Evolutionary conservation across 2,113 vertebrate species (phyloP).

Genomic region (Ctenodactylus gundi): DNA sequence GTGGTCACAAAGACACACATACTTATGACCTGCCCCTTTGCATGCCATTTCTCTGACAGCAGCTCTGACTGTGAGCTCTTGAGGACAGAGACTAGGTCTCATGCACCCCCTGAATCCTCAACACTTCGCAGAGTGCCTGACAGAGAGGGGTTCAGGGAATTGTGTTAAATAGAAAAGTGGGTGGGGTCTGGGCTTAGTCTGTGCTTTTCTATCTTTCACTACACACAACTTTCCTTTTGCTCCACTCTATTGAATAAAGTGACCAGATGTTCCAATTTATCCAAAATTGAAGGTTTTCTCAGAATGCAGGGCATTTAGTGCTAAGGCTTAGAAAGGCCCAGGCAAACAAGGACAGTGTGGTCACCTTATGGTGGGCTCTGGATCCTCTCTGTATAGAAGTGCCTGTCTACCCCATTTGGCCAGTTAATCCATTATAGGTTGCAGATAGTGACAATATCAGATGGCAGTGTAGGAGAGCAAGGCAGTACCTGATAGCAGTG

Average conservation of each 20-base stretch:
- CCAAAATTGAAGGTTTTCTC: neutral
- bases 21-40: neutral
- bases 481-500: neutral
- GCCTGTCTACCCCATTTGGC: neutral
- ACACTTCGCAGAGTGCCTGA: neutral
- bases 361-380: neutral
- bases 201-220: neutral
- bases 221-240: neutral
- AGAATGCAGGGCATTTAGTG: neutral
- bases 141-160: neutral
- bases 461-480: fast-evolving
- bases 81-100: neutral
- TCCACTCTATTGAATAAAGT: neutral
- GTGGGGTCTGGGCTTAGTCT: neutral
- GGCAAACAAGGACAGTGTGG: neutral
- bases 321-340: neutral
- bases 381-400: neutral
- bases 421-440: no score
- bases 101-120: no score
- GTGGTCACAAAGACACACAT: no score
- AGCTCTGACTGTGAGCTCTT: neutral
- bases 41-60: neutral
- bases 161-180: no score
- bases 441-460: fast-evolving
- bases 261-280: neutral